Evolutionary conservation across 1,140 invertebrate genomes (phyloP), one percentile per base, ranked within the genome.

Genomic region (Monochamus saltuarius): DNA sequence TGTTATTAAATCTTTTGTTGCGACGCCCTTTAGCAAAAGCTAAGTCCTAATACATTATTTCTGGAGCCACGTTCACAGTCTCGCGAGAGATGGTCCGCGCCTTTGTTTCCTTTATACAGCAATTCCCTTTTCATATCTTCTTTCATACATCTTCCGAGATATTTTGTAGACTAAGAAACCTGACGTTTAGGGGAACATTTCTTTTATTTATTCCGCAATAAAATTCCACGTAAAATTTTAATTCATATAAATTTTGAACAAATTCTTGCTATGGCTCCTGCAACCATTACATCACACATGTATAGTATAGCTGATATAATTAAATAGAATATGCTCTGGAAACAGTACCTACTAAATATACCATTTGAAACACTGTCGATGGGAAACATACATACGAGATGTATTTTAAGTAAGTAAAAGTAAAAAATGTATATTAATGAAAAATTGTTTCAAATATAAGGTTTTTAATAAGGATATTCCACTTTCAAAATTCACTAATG

Each of bases 101-200:
- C 65, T 69, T 69, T 71, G 69, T 71, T 71, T 69, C 69, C 69
- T 71, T 71, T 69, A 68, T 71, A 65, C 62, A 52, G 65, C 67
- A 67, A 69, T 71, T 71, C 69, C 59, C 65, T 69, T 71, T 71
- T 71, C 69, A 67, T 71, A 71, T 71, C 65, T 71, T 57, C 59
- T 62, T 62, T 62, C 64, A 65, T 65, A 66, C 64, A 60, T 66
- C 64, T 66, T 62, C 60, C 50, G 62, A 55, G 49, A 62, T 66
- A 66, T 66, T 63, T 62, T 53, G 57, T 63, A 66, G 64, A 56
- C 56, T 61, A 63, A 63, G 56, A 19, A 59, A 62, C 35, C 61
- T 62, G 64, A 66, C 64, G 57, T 66, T 63, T 63, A 66, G 61
- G 51, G 56, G 56, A 53, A 45, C 64, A 53, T 66, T 63, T 66